Percentiles rank a stretch among this genome's conserved stretches.
phyloP scores from a whole-genome alignment of 2,888 invertebrate species.

The Drosophila setosimentum region DNA sequence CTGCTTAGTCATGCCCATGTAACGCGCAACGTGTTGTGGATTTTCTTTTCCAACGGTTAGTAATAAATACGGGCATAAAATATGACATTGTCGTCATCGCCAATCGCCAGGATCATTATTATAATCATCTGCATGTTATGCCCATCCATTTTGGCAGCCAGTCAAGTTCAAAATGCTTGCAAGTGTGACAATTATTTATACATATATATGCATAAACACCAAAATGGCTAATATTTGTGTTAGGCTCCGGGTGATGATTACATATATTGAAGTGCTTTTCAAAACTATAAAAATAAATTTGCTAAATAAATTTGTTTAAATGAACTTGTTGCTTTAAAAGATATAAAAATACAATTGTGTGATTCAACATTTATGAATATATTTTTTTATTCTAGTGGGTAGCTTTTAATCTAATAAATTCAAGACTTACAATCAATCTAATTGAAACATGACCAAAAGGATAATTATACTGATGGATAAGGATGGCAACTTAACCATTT shows the following conservation, averaged over 20 bases:
- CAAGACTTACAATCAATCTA: neutral
- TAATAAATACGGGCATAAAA: conserved; percentile 59
- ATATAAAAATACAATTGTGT: neutral
- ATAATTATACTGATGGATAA: neutral
- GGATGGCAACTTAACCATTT: neutral
- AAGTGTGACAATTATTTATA: conserved; percentile 28
- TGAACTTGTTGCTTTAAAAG: neutral
- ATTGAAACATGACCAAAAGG: neutral
- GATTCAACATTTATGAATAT: neutral
- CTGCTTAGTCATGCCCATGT: conserved; percentile 71
- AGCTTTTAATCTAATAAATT: neutral
- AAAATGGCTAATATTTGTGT: conserved; percentile 15
- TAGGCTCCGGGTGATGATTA: conserved; percentile 5
- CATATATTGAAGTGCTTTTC: conserved; percentile 28
- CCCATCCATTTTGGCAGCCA: conserved; percentile 28
- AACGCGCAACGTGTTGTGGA: conserved; percentile 47
- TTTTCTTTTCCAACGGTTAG: conserved; percentile 58
- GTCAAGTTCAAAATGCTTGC: conserved; percentile 51
- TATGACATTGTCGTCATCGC: conserved; percentile 24
- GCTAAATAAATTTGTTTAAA: neutral
- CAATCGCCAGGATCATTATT: conserved; percentile 15
- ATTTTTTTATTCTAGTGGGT: neutral
- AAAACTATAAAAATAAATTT: conserved; percentile 10
- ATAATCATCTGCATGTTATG: conserved; percentile 40
- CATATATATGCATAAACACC: conserved; percentile 1